Conservation (phyloP, 2,113 vertebrate species). For the Gallinago paraguaiae region DNA sequence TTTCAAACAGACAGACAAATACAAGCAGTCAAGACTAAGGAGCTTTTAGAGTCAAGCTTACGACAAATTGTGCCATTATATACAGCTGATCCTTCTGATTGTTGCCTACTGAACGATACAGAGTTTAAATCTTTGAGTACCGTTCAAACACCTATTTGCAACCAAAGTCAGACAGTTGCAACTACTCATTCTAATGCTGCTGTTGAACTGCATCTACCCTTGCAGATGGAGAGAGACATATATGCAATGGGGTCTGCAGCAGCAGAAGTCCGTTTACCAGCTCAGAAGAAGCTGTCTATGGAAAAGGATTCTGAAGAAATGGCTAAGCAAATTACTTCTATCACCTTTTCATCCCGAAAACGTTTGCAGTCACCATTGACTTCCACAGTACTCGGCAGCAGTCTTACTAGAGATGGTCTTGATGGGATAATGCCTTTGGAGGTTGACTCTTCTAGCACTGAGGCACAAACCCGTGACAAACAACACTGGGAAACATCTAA, state of each 20-base stretch:
- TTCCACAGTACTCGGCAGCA: not conserved
- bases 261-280: not conserved
- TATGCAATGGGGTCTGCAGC: conserved; percentile 26
- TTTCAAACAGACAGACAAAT: not conserved
- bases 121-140: not conserved
- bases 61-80: not conserved
- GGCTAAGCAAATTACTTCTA: conserved; percentile 67
- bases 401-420: conserved; percentile 19
- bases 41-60: not conserved
- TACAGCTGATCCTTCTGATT: not conserved
- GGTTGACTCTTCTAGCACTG: not conserved
- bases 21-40: not conserved
- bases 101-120: not conserved
- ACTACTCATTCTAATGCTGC: not conserved
- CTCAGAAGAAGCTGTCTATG: not conserved
- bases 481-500: not conserved
- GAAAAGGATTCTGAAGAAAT: not conserved
- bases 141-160: not conserved
- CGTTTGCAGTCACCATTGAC: conserved; percentile 48
- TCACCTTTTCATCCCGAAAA: conserved; percentile 74
- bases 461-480: not conserved
- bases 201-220: not conserved
- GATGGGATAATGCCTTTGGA: not conserved
- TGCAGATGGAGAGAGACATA: not conserved
- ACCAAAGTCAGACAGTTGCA: not conserved